Conservation (phyloP, 2,113 vertebrate species). For the Morone chrysops region DNA sequence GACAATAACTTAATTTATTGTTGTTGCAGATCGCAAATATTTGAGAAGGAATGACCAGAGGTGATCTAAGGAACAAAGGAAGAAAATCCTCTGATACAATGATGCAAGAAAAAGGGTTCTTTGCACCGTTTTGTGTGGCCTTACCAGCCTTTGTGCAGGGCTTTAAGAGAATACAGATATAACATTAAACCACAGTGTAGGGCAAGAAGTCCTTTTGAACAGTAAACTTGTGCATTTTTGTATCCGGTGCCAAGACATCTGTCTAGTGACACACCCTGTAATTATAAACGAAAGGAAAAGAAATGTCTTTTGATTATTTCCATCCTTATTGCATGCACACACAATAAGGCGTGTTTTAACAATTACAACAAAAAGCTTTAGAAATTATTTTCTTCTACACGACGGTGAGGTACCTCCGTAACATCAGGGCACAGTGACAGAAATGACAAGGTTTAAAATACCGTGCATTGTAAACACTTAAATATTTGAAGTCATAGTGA, state of each 20-base stretch:
- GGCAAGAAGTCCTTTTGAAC: constrained; percentile 70
- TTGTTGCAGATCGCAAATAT: not conserved
- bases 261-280: constrained; percentile 87
- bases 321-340: constrained; percentile 62
- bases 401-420: not conserved
- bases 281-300: constrained; percentile 86
- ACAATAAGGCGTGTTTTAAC: constrained; percentile 53
- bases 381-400: not conserved
- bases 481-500: constrained; percentile 17
- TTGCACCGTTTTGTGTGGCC: constrained; percentile 47
- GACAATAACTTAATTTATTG: not conserved
- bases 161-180: constrained; percentile 76
- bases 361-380: constrained; percentile 30
- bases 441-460: constrained; percentile 17
- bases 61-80: not conserved
- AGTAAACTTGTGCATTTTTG: constrained; percentile 75
- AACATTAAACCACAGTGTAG: constrained; percentile 69
- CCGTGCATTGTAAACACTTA: not conserved
- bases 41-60: not conserved
- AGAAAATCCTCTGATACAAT: not conserved
- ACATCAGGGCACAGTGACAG: not conserved
- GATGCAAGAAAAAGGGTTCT: not conserved
- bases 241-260: constrained; percentile 85
- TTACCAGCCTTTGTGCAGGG: constrained; percentile 36
- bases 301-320: constrained; percentile 83